A percentile compares a stretch with the other conserved stretches of the same genome.
These are phyloP conservation scores for Hycleus cichorii DNA, from an alignment of 1,140 invertebrate genomes.

Conservation along the genomic window DNA sequence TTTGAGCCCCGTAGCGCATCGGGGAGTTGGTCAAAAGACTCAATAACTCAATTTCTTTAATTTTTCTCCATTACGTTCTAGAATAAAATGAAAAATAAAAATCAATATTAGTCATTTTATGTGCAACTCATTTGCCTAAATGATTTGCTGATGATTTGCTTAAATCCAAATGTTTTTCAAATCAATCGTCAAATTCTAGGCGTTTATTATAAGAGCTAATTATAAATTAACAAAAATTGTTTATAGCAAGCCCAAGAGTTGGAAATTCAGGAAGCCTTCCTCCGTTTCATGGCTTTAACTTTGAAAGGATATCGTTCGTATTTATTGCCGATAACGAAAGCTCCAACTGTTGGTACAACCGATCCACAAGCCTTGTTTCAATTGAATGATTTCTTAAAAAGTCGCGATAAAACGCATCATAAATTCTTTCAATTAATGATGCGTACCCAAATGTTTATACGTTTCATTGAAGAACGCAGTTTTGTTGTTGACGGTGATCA, in stretches of 20 bases:
- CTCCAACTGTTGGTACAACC: conserved; percentile 86
- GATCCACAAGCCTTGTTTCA: conserved; percentile 94
- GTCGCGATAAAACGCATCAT: conserved; percentile 73
- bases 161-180: too few species aligned
- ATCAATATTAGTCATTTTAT: too few species aligned
- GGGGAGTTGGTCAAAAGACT: too few species aligned
- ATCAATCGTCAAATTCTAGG: too few species aligned
- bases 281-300: conserved; percentile 91
- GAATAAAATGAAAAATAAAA: too few species aligned
- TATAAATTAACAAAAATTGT: too few species aligned
- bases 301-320: conserved; percentile 86
- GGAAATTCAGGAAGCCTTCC: conserved; percentile 94
- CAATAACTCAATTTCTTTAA: too few species aligned
- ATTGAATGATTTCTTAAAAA: conserved; percentile 69
- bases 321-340: conserved; percentile 89
- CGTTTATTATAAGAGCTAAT: too few species aligned
- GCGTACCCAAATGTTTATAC: conserved; percentile 95
- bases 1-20: too few species aligned
- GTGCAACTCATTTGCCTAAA: too few species aligned
- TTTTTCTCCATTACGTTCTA: too few species aligned
- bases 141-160: too few species aligned
- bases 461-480: conserved; percentile 97
- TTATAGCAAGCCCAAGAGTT: conserved; percentile 68
- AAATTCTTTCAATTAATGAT: conserved; percentile 87
- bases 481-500: conserved; percentile 96